Conservation (phyloP, 2,888 invertebrate genomes). For the Nipponacmea schrenckii region DNA sequence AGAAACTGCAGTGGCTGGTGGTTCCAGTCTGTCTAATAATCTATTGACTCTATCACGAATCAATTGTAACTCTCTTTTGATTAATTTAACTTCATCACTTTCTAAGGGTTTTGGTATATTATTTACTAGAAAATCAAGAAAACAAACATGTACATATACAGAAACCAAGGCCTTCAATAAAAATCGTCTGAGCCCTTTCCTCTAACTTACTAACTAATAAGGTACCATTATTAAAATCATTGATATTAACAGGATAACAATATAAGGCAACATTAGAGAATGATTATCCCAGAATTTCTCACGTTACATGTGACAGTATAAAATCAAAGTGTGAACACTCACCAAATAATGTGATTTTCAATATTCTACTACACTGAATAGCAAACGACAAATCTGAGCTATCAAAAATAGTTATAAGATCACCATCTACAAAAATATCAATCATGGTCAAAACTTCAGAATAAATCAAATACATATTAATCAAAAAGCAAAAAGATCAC, state of each 20-base stretch:
- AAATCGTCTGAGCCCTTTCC: too few relatives aligned
- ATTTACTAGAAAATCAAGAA: conserved; percentile 62
- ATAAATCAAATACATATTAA: not conserved
- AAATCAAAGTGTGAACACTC: conserved; percentile 42
- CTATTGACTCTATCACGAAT: conserved; percentile 75
- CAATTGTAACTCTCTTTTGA: conserved; percentile 70
- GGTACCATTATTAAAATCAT: too few relatives aligned
- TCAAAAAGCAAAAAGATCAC: not conserved
- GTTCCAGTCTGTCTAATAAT: conserved; percentile 73
- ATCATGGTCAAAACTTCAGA: not conserved
- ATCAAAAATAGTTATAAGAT: conserved; percentile 79
- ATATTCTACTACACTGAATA: conserved; percentile 76
- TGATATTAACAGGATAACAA: too few relatives aligned
- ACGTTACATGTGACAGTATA: too few relatives aligned
- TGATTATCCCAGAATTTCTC: too few relatives aligned
- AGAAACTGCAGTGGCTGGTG: conserved; percentile 30
- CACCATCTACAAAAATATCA: conserved; percentile 73
- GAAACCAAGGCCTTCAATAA: too few relatives aligned
- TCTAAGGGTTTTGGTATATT: conserved; percentile 65
- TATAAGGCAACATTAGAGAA: too few relatives aligned
- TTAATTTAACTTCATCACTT: conserved; percentile 69
- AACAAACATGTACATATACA: conserved; percentile 11
- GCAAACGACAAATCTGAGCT: conserved; percentile 78
- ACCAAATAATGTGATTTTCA: conserved; percentile 75
- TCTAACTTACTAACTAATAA: too few relatives aligned